These are phyloP conservation scores for Dasyprocta punctata DNA, from an alignment of 2,113 vertebrate genomes.

Conservation along the genomic window DNA sequence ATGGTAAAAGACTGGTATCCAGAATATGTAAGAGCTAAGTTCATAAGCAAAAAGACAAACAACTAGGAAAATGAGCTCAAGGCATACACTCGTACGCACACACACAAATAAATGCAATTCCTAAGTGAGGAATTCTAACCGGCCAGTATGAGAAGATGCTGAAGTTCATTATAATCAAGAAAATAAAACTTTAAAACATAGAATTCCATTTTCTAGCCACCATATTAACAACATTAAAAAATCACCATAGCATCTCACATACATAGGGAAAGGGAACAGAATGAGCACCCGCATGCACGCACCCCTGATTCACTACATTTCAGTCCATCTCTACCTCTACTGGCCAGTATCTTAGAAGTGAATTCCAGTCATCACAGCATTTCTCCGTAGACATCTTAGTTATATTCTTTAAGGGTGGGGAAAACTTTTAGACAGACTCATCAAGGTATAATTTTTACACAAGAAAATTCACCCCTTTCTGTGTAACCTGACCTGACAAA, in stretches of 20 bases:
- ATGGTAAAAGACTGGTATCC: background rate
- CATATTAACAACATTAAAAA: background rate
- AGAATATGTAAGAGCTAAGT: background rate
- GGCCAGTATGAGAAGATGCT: background rate
- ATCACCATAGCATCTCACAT: background rate
- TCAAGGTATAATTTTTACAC: background rate
- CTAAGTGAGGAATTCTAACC: background rate
- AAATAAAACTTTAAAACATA: background rate
- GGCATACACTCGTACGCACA: background rate
- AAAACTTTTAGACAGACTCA: background rate
- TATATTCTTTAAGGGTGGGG: background rate
- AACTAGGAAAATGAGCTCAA: background rate
- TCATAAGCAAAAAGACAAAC: background rate
- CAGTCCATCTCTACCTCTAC: background rate
- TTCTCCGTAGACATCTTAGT: constrained; percentile 5
- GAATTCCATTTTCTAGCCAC: background rate
- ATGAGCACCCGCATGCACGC: background rate
- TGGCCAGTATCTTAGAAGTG: background rate
- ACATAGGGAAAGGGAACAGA: background rate
- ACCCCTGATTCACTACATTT: background rate
- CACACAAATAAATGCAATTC: background rate
- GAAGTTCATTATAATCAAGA: background rate
- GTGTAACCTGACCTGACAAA: background rate
- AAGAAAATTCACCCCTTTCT: background rate
- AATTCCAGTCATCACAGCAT: background rate